A percentile compares a stretch with the other conserved stretches of the same genome.
These are phyloP conservation scores for Penelope pileata DNA, from an alignment of 2,113 vertebrate species.

Conservation along the genomic window DNA sequence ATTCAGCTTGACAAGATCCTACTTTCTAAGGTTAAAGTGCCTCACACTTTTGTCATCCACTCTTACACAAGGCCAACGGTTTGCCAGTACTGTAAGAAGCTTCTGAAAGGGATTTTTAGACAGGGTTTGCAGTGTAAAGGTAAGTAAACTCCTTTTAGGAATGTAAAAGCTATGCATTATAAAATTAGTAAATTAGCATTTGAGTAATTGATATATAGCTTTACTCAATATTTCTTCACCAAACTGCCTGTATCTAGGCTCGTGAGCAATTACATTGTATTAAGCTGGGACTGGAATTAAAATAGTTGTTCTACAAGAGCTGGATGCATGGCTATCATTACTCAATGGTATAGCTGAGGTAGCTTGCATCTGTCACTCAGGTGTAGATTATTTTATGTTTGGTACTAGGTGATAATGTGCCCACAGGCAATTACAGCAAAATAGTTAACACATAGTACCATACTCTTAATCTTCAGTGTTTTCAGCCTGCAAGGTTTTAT, in stretches of 20 bases:
- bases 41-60: conserved; percentile 96
- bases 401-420: background rate
- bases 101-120: conserved; percentile 86
- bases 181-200: background rate
- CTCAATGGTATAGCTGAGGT: background rate
- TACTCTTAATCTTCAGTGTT: background rate
- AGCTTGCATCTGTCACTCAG: background rate
- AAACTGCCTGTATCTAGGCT: background rate
- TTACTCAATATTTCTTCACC: background rate
- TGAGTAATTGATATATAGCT: background rate
- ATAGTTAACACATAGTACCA: background rate
- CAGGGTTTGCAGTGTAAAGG: conserved; percentile 87
- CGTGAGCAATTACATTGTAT: background rate
- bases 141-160: conserved; percentile 42
- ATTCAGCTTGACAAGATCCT: conserved; percentile 96
- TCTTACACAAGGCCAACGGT: conserved; percentile 96
- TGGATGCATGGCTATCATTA: background rate
- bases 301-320: background rate
- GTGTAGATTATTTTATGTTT: background rate
- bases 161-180: background rate
- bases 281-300: background rate
- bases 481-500: background rate
- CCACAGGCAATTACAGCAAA: background rate
- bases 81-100: conserved; percentile 98
- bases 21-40: conserved; percentile 95